Evolutionary conservation across 2,797 vertebrate species (phyloP).

Genomic region (Crenichthys baileyi): DNA sequence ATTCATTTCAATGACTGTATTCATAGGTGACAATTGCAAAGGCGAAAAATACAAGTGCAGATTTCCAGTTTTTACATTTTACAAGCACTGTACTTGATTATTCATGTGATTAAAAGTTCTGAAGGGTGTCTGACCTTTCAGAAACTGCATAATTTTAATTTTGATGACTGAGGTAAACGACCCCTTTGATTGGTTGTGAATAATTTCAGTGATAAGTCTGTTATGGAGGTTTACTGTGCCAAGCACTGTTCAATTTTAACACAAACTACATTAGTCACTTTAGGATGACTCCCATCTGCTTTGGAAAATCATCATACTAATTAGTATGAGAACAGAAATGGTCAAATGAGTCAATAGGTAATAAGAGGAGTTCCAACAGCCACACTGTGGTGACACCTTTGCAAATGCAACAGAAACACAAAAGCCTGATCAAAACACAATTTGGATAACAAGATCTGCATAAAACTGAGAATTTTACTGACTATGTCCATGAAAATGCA

Average conservation of each 20-base stretch:
- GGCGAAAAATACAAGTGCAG: background rate
- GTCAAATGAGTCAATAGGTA: conserved; percentile 52
- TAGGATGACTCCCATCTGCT: conserved; percentile 43
- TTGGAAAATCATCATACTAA: conserved; percentile 45
- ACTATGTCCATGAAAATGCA: conserved; percentile 25
- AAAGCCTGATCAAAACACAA: conserved; percentile 24
- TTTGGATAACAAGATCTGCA: conserved; percentile 26
- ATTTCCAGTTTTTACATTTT: background rate
- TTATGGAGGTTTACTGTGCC: conserved; percentile 10
- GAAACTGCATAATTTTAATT: conserved; percentile 9
- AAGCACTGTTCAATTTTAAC: conserved; percentile 20
- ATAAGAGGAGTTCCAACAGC: conserved; percentile 35
- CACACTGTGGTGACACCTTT: conserved; percentile 26
- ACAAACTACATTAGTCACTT: conserved; percentile 27
- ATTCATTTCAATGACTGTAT: background rate
- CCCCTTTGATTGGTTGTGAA: conserved; percentile 26
- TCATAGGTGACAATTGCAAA: background rate
- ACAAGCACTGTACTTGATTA: background rate
- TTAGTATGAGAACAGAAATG: conserved; percentile 48
- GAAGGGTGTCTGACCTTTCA: conserved; percentile 22
- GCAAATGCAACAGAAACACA: conserved; percentile 37
- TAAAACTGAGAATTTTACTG: conserved; percentile 12
- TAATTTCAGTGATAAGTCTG: conserved; percentile 7
- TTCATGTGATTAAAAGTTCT: conserved; percentile 9
- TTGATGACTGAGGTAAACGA: conserved; percentile 16